Evolutionary conservation across 2,888 invertebrate genomes (phyloP).

Genomic region (Cephus runcator): DNA sequence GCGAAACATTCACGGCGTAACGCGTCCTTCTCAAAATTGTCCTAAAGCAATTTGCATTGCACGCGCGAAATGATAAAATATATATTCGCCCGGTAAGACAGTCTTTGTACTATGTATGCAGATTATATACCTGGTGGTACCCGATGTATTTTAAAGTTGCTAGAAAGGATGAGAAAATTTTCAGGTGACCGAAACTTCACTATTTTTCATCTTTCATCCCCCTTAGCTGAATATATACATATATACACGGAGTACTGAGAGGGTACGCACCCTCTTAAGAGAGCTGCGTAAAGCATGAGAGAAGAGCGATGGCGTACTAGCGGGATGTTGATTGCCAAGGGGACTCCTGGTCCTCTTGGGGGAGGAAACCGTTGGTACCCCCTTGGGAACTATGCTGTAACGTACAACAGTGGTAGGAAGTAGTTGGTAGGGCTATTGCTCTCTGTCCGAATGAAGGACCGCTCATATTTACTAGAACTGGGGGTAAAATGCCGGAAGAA

Average conservation of each 20-base stretch:
- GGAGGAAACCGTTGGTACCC: slow-evolving; percentile 49
- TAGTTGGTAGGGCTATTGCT: slow-evolving; percentile 59
- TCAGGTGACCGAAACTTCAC: background rate
- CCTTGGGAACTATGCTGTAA: slow-evolving; percentile 25
- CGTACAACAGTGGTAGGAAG: slow-evolving; percentile 39
- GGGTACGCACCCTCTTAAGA: slow-evolving; percentile 51
- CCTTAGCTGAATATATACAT: background rate
- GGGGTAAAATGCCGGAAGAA: slow-evolving; percentile 43
- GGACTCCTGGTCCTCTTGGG: slow-evolving; percentile 34
- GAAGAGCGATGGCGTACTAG: slow-evolving; percentile 53
- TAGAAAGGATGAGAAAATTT: background rate
- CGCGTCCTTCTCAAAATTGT: background rate
- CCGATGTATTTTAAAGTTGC: background rate
- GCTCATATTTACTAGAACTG: slow-evolving; percentile 60
- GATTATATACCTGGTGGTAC: background rate
- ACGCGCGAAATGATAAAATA: background rate
- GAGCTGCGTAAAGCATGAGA: slow-evolving; percentile 40
- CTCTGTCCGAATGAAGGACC: slow-evolving; percentile 58
- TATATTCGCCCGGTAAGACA: background rate
- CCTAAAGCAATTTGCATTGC: background rate
- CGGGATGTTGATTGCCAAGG: slow-evolving; percentile 56
- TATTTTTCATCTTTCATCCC: background rate
- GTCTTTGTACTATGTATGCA: background rate
- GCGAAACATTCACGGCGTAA: background rate
- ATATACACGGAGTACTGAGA: background rate